Conservation (phyloP, 2,888 invertebrate species). For the Petrolisthes cinctipes region DNA sequence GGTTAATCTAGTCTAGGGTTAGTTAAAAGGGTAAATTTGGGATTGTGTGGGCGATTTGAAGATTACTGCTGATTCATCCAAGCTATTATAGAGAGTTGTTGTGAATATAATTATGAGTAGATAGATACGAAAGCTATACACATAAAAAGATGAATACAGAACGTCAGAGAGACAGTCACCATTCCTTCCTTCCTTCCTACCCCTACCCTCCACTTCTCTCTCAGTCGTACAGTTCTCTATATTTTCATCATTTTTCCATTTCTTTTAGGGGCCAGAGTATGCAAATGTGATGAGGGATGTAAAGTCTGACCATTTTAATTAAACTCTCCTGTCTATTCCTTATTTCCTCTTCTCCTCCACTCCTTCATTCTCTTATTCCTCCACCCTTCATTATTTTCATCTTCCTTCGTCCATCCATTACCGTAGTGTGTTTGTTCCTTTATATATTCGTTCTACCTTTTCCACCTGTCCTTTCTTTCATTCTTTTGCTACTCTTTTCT, state of each 20-base stretch:
- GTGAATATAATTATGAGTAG: too few species aligned
- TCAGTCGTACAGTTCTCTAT: neutral
- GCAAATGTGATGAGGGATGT: conserved; percentile 42
- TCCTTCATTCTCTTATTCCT: neutral
- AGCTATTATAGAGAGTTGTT: too few species aligned
- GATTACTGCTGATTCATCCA: too few species aligned
- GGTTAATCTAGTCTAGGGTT: too few species aligned
- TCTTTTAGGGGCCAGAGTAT: conserved; percentile 13
- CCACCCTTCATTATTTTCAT: neutral
- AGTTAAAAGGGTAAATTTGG: too few species aligned
- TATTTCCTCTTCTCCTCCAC: conserved; percentile 11
- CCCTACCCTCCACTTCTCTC: too few species aligned
- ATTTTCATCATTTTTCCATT: neutral
- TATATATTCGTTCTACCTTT: neutral
- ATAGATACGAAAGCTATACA: too few species aligned
- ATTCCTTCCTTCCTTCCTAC: too few species aligned
- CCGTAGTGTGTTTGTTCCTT: neutral
- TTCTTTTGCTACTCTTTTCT: conserved; percentile 1
- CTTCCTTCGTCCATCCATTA: conserved; percentile 19
- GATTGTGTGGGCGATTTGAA: too few species aligned
- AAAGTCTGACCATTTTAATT: conserved; percentile 37
- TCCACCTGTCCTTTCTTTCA: neutral
- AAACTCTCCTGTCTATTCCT: conserved; percentile 12
- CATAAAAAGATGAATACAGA: too few species aligned
- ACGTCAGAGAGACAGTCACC: too few species aligned